A percentile compares a stretch with the other conserved stretches of the same genome.
Evolutionary conservation across 2,888 invertebrate species (phyloP).

Genomic region (Proisotoma minuta): DNA sequence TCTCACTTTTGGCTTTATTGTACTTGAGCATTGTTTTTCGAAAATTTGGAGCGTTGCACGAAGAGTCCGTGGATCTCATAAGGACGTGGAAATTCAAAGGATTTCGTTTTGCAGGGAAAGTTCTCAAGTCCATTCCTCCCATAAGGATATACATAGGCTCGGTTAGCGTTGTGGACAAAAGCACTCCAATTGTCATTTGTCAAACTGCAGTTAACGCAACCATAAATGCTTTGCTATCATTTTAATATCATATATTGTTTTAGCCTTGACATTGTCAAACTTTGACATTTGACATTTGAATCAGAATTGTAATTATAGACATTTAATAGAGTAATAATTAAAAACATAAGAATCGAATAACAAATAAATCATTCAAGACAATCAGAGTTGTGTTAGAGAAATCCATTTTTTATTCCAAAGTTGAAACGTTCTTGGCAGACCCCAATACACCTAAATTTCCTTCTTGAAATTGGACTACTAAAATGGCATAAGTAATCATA

Average conservation of each 20-base stretch:
- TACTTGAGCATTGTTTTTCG: not conserved
- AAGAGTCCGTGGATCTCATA: not conserved
- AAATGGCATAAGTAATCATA: not conserved
- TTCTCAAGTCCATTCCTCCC: not conserved
- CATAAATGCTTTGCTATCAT: not conserved
- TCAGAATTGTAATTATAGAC: constrained; percentile 34
- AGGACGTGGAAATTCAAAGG: not conserved
- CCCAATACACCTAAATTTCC: no score
- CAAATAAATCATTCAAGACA: no score
- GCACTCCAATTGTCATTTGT: not conserved
- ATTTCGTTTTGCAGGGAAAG: not conserved
- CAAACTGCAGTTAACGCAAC: not conserved
- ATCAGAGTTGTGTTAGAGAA: no score
- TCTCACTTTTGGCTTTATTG: not conserved
- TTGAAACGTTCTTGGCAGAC: no score
- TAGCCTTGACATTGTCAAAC: no score
- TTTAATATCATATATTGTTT: no score
- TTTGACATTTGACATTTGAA: constrained; percentile 33
- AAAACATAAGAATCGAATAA: no score
- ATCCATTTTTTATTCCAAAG: no score
- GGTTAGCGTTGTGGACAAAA: not conserved
- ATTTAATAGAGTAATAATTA: no score
- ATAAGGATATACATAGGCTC: not conserved
- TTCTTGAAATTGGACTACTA: not conserved
- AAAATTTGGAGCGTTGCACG: not conserved